Evolutionary conservation across 2,888 invertebrate genomes (phyloP).

Genomic region (Ceratothoa steindachneri): DNA sequence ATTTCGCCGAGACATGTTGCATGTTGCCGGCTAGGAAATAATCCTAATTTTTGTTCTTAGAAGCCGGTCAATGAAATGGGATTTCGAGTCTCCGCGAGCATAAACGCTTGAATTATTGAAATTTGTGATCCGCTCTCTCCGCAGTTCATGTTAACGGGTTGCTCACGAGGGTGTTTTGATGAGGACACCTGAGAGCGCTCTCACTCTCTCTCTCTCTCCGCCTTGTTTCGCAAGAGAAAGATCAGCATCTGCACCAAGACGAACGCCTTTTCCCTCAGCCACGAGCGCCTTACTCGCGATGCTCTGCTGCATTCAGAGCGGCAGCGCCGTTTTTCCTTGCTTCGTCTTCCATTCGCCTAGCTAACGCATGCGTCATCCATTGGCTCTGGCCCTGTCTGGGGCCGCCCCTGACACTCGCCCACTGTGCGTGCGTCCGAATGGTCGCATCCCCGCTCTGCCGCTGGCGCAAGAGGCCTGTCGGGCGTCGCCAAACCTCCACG

Average conservation of each 20-base stretch:
- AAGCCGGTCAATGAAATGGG: no score
- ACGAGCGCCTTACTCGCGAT: not conserved
- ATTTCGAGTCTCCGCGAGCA: no score
- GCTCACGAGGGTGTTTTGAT: not conserved
- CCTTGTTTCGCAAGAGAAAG: not conserved
- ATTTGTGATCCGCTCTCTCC: no score
- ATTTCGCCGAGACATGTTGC: no score
- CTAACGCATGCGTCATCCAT: not conserved
- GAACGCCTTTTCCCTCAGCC: no score
- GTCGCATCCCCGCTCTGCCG: conserved; percentile 9
- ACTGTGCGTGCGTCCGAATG: conserved; percentile 11
- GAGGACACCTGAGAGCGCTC: not conserved
- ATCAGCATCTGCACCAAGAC: no score
- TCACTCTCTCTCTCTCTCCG: not conserved
- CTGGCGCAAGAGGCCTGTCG: not conserved
- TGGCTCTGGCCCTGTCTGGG: not conserved
- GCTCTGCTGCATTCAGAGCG: not conserved
- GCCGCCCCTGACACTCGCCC: conserved; percentile 13
- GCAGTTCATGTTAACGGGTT: not conserved
- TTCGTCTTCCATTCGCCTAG: not conserved
- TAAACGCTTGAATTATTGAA: no score
- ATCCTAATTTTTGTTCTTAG: no score
- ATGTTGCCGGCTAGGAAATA: no score
- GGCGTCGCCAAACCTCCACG: not conserved
- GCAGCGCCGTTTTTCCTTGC: not conserved